phyloP scores from a whole-genome alignment of 2,113 vertebrate genomes.

The Rhagologus leucostigma region DNA sequence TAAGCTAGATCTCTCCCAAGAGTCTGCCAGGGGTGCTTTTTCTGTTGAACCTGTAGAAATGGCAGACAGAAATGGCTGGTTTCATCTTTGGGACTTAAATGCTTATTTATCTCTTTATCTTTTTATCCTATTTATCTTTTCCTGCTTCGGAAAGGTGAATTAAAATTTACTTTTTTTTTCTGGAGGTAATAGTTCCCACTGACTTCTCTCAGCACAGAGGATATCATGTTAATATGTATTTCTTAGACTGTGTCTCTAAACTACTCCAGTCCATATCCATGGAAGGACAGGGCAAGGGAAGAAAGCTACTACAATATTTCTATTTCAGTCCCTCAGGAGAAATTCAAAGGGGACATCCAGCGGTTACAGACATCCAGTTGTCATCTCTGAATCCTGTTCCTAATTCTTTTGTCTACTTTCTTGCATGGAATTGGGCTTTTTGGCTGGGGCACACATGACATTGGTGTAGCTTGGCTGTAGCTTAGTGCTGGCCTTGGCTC shows the following conservation, averaged over 20 bases:
- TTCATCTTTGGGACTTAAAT: neutral
- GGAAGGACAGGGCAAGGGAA: neutral
- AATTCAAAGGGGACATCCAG: neutral
- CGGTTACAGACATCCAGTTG: neutral
- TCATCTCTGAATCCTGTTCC: neutral
- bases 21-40: neutral
- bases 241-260: neutral
- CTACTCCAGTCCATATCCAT: neutral
- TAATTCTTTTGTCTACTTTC: neutral
- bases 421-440: neutral
- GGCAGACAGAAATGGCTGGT: constrained; percentile 22
- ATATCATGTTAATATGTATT: neutral
- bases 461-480: neutral
- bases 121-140: neutral
- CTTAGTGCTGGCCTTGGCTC: neutral
- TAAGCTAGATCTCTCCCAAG: neutral
- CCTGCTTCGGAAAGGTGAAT: constrained; percentile 22
- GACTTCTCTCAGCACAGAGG: neutral
- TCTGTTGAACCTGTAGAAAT: neutral
- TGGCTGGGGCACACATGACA: neutral
- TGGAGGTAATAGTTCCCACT: constrained; percentile 1
- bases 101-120: constrained; percentile 1
- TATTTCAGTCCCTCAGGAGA: neutral
- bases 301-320: neutral
- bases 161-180: constrained; percentile 13